Evolutionary conservation across 1,140 invertebrate genomes (phyloP).

Genomic region (Cherax quadricarinatus): DNA sequence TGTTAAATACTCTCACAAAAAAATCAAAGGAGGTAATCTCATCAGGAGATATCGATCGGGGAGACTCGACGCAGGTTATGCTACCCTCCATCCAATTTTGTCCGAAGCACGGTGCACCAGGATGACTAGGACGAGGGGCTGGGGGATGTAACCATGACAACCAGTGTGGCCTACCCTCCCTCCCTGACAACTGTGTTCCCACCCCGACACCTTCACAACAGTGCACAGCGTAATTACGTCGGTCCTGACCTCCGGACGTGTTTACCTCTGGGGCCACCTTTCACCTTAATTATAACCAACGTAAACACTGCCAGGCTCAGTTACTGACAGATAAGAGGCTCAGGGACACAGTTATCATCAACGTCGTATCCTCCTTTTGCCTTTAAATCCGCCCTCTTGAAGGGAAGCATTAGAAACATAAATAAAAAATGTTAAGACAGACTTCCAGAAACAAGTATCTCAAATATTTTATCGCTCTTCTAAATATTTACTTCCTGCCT

Average conservation of each 20-base stretch:
- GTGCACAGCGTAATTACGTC: neutral
- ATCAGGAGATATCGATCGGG: neutral
- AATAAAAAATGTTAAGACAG: too few species aligned
- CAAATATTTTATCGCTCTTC: too few species aligned
- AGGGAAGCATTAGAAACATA: too few species aligned
- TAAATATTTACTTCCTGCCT: too few species aligned
- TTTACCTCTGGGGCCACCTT: neutral
- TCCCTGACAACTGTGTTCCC: neutral
- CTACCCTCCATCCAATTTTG: neutral
- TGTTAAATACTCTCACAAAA: too few species aligned
- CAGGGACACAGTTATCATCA: too few species aligned
- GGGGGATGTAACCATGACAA: constrained; percentile 8
- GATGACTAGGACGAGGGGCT: neutral
- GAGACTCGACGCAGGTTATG: neutral
- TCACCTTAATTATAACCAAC: neutral
- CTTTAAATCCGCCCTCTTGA: too few species aligned
- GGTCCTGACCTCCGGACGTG: neutral
- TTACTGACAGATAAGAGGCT: neutral
- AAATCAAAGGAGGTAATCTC: neutral
- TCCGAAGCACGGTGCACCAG: neutral
- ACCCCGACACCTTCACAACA: neutral
- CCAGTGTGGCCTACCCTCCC: neutral
- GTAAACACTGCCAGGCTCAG: neutral
- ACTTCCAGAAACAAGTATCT: too few species aligned
- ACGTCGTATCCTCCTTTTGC: too few species aligned